A percentile compares a stretch with the other conserved stretches of the same genome.
Evolutionary conservation across 30 jellyfish, hydroid and myxozoan genomes (phyloP).

Genomic region (Rhopilema esculentum): DNA sequence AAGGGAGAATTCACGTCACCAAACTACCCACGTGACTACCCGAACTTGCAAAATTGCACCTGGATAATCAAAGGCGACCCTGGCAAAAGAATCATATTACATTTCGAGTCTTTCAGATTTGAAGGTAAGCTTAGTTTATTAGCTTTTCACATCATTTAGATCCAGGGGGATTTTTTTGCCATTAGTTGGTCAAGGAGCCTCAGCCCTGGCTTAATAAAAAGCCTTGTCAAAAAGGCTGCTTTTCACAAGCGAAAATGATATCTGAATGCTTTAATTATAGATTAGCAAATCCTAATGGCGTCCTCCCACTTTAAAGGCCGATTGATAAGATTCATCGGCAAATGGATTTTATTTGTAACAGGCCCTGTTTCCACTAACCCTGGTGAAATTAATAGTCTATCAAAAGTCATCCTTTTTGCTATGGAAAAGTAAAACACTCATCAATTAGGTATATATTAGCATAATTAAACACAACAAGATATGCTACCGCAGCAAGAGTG

Average conservation of each 20-base stretch:
- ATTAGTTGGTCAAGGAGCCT: neutral
- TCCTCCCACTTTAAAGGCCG: neutral
- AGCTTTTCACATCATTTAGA: neutral
- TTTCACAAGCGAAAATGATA: neutral
- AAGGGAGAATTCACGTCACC: constrained; percentile 98
- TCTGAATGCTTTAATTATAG: neutral
- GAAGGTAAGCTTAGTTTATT: constrained; percentile 75
- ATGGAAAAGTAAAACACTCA: too few relatives aligned
- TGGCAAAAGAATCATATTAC: constrained; percentile 62
- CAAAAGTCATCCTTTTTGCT: too few relatives aligned
- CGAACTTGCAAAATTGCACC: constrained; percentile 86
- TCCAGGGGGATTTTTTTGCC: neutral
- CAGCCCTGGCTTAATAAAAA: neutral
- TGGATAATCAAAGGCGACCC: constrained; percentile 87
- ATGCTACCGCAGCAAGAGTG: too few relatives aligned
- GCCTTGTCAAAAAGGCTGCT: neutral
- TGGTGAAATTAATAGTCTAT: too few relatives aligned
- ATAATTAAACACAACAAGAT: too few relatives aligned
- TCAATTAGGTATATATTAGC: too few relatives aligned
- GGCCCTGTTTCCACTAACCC: too few relatives aligned
- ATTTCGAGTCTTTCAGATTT: constrained; percentile 71
- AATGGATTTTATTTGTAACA: neutral
- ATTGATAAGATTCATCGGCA: neutral
- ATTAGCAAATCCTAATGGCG: too few relatives aligned
- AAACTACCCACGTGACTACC: constrained; percentile 93